Evolutionary conservation across 1,140 invertebrate species (phyloP).

Genomic region (Eriocheir sinensis): DNA sequence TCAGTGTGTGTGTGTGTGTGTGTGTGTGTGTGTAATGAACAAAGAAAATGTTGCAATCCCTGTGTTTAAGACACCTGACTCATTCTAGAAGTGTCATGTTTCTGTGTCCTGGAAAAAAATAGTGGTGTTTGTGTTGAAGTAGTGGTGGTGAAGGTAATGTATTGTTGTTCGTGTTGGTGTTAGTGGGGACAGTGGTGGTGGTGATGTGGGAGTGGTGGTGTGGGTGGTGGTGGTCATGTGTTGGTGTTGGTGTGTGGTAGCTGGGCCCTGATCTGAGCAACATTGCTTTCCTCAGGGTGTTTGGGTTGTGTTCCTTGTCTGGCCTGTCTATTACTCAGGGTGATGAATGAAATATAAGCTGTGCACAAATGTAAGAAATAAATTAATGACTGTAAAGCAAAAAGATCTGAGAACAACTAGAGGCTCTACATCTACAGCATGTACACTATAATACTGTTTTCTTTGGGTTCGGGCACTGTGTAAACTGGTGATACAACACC

Average conservation of each 20-base stretch:
- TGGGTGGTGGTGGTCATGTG: not conserved
- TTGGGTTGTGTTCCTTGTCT: not conserved
- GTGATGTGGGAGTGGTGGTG: not conserved
- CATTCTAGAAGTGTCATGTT: not conserved
- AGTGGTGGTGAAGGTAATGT: not conserved
- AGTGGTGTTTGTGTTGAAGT: not conserved
- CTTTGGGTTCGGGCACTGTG: not conserved
- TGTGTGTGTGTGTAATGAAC: not conserved
- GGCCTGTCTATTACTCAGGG: not conserved
- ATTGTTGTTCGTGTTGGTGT: not conserved
- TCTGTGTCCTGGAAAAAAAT: not conserved
- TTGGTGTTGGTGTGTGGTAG: not conserved
- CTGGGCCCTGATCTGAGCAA: not conserved
- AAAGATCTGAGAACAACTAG: not conserved
- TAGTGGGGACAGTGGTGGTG: too few species aligned
- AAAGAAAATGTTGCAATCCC: too few species aligned
- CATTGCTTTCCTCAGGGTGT: not conserved
- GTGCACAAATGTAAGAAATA: not conserved
- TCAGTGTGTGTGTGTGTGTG: not conserved
- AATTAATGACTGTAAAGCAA: slow-evolving; percentile 23
- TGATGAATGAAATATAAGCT: not conserved
- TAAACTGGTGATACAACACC: not conserved
- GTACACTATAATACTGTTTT: not conserved
- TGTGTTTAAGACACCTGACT: not conserved
- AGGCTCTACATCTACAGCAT: not conserved